Base-by-base conservation (phyloP, 2,113 vertebrate genomes). In the Zosterops hypoxanthus region DNA sequence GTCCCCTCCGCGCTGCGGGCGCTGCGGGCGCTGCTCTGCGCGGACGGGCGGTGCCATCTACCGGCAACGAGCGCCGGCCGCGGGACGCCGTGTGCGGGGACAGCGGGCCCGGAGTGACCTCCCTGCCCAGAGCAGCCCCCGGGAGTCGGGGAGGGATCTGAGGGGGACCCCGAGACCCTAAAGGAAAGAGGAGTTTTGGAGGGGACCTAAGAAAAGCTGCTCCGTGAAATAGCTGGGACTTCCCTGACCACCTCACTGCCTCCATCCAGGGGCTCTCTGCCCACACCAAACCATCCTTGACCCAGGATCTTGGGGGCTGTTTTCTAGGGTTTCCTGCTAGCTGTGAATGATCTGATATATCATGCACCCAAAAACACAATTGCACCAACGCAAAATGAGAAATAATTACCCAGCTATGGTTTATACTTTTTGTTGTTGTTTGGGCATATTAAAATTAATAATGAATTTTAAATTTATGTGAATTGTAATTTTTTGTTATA, bases 41-140 rank as follows among this genome's bases (percentile, higher is more conserved):
- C 87, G 84, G 94, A 25, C 55, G 22, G 31, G 72, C 19, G 68
- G 49, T 84, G 95, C 95, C 95, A 94, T 56, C 95, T 96, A 94
- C 92, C 64, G 95, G 95, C 84, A 31, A 55, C 19, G 17, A 72
- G 49, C 7, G 33, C 31, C 17, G 42, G 16, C 56, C 17, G 6
- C 4, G 39, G 25, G 25, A 21, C 2, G 31, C 42, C 17, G 22
- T 7, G 57, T 2, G 36, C 36, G 5, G 9, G 20, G 7, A 3
- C 18, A 31, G 5, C 24, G 25, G 6, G 16, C 7, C 12, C 8
- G 13, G 14, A 6, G 11, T 3, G 36, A 14, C 20, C 5, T 16
- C 46, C 4, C 8, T 17, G 39, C 44, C 20, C 33, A 42, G 36
- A 64, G 11, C 39, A 66, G 15, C 5, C 14, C 9, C 5, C 6